Percentiles rank a stretch among this genome's conserved stretches.
These are phyloP conservation scores for Carterocephalus palaemon DNA, from an alignment of 2,888 invertebrate species.

Conservation along the genomic window DNA sequence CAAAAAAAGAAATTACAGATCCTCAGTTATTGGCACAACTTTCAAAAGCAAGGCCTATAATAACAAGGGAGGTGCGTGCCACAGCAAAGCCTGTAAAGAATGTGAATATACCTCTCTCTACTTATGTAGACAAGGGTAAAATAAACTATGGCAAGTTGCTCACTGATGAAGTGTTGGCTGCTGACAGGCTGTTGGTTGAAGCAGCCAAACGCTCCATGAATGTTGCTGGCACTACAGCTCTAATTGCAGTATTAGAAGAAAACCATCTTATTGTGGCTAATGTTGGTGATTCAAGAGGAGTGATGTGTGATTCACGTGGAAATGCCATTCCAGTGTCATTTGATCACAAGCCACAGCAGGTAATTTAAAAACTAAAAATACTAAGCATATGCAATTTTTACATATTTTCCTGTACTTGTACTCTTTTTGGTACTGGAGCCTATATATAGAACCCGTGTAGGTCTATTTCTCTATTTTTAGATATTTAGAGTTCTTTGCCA, in stretches of 20 bases:
- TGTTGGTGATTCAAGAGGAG: conserved; percentile 97
- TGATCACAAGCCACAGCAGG: conserved; percentile 98
- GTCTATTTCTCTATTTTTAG: no score
- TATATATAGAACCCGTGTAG: no score
- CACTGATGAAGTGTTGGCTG: conserved; percentile 91
- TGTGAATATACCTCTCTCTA: conserved; percentile 73
- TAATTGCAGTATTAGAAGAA: conserved; percentile 92
- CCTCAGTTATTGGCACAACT: conserved; percentile 82
- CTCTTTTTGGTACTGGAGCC: no score
- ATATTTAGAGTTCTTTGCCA: no score
- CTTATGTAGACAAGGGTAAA: conserved; percentile 85
- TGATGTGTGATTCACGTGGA: conserved; percentile 94
- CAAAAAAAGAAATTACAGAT: conserved; percentile 82
- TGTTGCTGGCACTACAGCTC: conserved; percentile 93
- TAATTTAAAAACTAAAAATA: conserved; percentile 47
- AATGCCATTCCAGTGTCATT: conserved; percentile 95
- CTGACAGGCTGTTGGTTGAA: conserved; percentile 89
- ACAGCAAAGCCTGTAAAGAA: conserved; percentile 64
- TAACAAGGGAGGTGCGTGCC: conserved; percentile 81
- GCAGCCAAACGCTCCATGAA: conserved; percentile 88
- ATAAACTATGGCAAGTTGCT: conserved; percentile 90
- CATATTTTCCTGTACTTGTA: not conserved
- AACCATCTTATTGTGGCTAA: conserved; percentile 93
- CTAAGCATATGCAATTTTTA: not conserved
- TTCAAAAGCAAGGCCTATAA: conserved; percentile 76